These are phyloP conservation scores for Rhogogaster chlorosoma DNA, from an alignment of 2,888 invertebrate species.

Conservation along the genomic window DNA sequence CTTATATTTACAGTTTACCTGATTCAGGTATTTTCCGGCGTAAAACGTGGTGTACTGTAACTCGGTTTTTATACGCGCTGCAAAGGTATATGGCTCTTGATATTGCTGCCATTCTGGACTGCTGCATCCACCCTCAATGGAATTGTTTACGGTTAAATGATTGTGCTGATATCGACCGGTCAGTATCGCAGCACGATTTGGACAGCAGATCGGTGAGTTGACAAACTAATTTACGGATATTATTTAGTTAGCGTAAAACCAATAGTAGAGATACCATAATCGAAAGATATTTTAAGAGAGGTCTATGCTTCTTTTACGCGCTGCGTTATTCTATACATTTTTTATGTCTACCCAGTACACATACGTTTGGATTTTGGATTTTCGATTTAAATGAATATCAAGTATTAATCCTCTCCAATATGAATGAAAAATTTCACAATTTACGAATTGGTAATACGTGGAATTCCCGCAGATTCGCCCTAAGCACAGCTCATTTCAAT, in stretches of 20 bases:
- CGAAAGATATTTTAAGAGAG: neutral
- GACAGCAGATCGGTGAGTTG: conserved; percentile 93
- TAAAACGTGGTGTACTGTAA: conserved; percentile 91
- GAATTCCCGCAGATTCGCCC: neutral
- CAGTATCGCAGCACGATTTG: conserved; percentile 92
- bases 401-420: neutral
- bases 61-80: conserved; percentile 82
- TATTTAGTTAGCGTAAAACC: neutral
- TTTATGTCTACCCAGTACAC: neutral
- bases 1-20: conserved; percentile 79
- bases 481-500: neutral
- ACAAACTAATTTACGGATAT: conserved; percentile 83
- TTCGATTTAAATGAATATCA: neutral
- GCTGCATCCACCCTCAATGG: conserved; percentile 88
- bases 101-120: conserved; percentile 83
- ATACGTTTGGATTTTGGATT: neutral
- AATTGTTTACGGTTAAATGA: conserved; percentile 89
- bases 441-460: neutral
- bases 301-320: neutral
- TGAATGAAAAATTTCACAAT: neutral
- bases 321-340: neutral
- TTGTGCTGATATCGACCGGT: conserved; percentile 93
- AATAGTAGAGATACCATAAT: neutral
- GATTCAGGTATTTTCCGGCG: conserved; percentile 96
- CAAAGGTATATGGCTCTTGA: conserved; percentile 85